phyloP scores from a whole-genome alignment of 2,113 vertebrate species.

The crab-eating macaque (Macaca fascicularis) region T2T-MFA8v1.1 NC_088380.1:4100001-4100500 shows the following conservation, averaged over 20 bases:
- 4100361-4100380: neutral
- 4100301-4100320: constrained; percentile 64
- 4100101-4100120: rapidly evolving
- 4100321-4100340: constrained; percentile 9
- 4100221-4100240: neutral
- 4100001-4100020: neutral
- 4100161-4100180: rapidly evolving
- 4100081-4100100: rapidly evolving
- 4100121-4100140: neutral
- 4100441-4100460: constrained; percentile 69
- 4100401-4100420: constrained; percentile 12
- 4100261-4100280: constrained; percentile 13
- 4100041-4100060: neutral
- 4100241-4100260: constrained; percentile 22
- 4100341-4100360: neutral
- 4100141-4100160: rapidly evolving
- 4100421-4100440: constrained; percentile 33
- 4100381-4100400: constrained; percentile 17
- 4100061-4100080: neutral
- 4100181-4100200: rapidly evolving
- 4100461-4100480: constrained; percentile 41
- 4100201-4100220: neutral
- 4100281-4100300: constrained; percentile 36
- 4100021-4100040: neutral
- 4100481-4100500: constrained; percentile 26